Evolutionary conservation across 2,113 vertebrate genomes (phyloP).

Genomic region (Xiphorhynchus elegans): DNA sequence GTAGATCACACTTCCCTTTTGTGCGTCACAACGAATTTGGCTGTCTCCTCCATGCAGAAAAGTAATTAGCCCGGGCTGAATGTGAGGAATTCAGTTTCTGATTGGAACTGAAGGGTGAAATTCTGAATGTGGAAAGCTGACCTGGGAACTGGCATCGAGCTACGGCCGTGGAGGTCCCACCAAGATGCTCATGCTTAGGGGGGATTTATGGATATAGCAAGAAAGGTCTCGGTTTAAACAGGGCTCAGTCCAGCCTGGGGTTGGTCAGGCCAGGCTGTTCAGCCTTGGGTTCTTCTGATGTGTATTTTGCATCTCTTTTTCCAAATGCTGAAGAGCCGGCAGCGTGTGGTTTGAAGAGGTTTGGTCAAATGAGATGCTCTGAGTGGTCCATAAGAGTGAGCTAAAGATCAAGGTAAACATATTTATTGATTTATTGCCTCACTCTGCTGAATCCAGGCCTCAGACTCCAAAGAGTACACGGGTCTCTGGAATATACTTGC

Average conservation of each 20-base stretch:
- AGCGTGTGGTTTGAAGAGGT: neutral
- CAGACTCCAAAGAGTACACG: neutral
- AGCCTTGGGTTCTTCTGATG: neutral
- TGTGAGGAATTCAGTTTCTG: slow-evolving; percentile 36
- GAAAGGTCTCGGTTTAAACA: neutral
- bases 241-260: neutral
- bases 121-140: neutral
- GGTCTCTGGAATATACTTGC: neutral
- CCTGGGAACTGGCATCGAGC: neutral
- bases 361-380: neutral
- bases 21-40: slow-evolving; percentile 29
- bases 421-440: neutral
- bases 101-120: slow-evolving; percentile 12
- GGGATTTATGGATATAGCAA: fast-evolving
- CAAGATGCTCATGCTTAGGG: neutral
- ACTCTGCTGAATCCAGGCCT: neutral
- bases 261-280: neutral
- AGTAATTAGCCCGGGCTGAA: neutral
- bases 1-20: slow-evolving; percentile 13
- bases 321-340: neutral
- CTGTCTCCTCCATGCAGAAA: slow-evolving; percentile 23
- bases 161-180: fast-evolving
- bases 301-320: neutral
- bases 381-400: neutral
- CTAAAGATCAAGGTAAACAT: slow-evolving; percentile 17